A percentile compares a stretch with the other conserved stretches of the same genome.
These are phyloP conservation scores for Xanthia togata DNA, from an alignment of 2,888 invertebrate genomes.

Conservation along the genomic window DNA sequence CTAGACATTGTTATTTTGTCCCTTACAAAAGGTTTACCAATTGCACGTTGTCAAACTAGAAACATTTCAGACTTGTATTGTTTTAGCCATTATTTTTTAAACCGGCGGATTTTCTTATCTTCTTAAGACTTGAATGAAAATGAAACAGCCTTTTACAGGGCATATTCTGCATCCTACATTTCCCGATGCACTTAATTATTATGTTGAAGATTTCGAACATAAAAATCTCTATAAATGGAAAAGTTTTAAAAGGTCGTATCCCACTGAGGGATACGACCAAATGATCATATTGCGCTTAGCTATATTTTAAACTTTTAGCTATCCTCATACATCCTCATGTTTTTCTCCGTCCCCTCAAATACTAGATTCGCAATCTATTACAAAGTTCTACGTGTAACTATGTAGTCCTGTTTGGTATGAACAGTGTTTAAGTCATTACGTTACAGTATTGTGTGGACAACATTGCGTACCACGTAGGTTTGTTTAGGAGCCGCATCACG, in stretches of 20 bases:
- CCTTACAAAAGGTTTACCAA: background rate
- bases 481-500: slow-evolving; percentile 59
- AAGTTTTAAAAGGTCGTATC: too few species aligned
- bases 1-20: background rate
- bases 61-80: background rate
- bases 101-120: too few species aligned
- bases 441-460: slow-evolving; percentile 32
- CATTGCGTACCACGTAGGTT: slow-evolving; percentile 36
- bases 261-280: too few species aligned
- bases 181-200: background rate
- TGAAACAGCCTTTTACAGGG: background rate
- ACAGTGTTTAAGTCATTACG: slow-evolving; percentile 43
- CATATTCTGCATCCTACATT: background rate
- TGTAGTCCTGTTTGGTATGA: slow-evolving; percentile 43
- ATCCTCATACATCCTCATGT: background rate
- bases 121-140: background rate
- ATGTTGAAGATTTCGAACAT: background rate
- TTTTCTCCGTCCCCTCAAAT: background rate
- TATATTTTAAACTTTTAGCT: too few species aligned
- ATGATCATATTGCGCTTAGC: too few species aligned
- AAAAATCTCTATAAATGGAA: background rate
- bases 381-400: slow-evolving; percentile 46
- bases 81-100: too few species aligned
- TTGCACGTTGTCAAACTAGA: background rate
- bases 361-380: slow-evolving; percentile 37